These are phyloP conservation scores for Motacilla tschutschensis DNA, from an alignment of 2,113 vertebrate genomes.

Conservation along the genomic window DNA sequence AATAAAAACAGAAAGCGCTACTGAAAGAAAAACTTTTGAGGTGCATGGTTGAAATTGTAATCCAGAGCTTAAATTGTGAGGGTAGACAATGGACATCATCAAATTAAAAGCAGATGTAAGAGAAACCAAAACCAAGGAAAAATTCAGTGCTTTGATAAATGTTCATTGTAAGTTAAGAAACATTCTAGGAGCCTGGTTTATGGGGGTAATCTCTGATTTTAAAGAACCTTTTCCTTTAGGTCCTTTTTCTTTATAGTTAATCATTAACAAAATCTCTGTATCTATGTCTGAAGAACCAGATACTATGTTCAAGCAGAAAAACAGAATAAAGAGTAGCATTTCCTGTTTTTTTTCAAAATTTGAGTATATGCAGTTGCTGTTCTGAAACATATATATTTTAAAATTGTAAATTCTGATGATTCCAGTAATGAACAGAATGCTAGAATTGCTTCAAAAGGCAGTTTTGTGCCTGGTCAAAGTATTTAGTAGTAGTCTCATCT, in stretches of 20 bases:
- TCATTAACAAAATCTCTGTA: background rate
- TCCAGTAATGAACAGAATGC: background rate
- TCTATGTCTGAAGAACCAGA: background rate
- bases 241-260: background rate
- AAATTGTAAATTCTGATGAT: accelerated
- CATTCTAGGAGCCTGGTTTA: background rate
- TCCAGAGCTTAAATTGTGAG: background rate
- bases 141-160: background rate
- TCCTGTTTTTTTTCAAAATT: background rate
- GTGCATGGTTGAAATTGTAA: background rate
- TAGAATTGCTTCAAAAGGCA: background rate
- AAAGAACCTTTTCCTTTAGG: background rate
- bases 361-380: background rate
- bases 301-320: background rate
- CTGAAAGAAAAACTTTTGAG: background rate
- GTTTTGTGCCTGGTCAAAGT: background rate
- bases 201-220: background rate
- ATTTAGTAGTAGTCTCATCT: background rate
- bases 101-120: background rate
- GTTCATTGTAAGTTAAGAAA: background rate
- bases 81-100: accelerated
- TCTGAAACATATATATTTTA: background rate
- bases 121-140: background rate
- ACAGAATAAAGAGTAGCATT: background rate
- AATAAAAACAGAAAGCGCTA: background rate